A percentile compares a stretch with the other conserved stretches of the same genome.
Conservation (phyloP, 2,888 invertebrate species). For the Orthosia gothica region DNA sequence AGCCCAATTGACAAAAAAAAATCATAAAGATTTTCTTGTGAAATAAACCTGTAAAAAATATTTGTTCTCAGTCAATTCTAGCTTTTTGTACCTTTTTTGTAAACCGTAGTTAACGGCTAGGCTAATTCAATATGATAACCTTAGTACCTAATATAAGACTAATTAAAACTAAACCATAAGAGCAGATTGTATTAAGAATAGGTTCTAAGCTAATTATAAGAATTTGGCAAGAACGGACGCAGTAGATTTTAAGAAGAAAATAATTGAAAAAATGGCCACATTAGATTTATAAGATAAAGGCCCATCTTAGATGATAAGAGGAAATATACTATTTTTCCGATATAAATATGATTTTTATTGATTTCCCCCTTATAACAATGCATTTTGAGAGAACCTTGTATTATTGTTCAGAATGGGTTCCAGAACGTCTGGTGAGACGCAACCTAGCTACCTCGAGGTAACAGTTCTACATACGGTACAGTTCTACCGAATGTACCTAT, state of each 20-base stretch:
- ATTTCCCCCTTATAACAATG: background rate
- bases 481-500: background rate
- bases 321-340: constrained; percentile 68
- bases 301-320: constrained; percentile 64
- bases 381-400: background rate
- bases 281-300: constrained; percentile 55
- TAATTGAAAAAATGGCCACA: constrained; percentile 52
- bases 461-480: background rate
- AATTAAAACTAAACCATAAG: constrained; percentile 60
- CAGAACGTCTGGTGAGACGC: background rate
- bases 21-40: background rate
- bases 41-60: background rate
- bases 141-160: constrained; percentile 71
- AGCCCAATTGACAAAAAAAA: too few relatives aligned
- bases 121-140: constrained; percentile 61
- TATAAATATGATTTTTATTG: constrained; percentile 58
- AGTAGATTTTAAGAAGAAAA: constrained; percentile 59
- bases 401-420: background rate
- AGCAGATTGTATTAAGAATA: constrained; percentile 60
- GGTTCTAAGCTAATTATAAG: constrained; percentile 66
- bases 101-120: constrained; percentile 60
- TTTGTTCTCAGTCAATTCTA: constrained; percentile 27
- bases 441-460: background rate
- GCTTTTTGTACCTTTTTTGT: constrained; percentile 64
- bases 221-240: constrained; percentile 67